Evolutionary conservation across 2,888 invertebrate genomes (phyloP), one percentile per base, ranked within the genome.

Genomic region (Vesta saturnalis): DNA sequence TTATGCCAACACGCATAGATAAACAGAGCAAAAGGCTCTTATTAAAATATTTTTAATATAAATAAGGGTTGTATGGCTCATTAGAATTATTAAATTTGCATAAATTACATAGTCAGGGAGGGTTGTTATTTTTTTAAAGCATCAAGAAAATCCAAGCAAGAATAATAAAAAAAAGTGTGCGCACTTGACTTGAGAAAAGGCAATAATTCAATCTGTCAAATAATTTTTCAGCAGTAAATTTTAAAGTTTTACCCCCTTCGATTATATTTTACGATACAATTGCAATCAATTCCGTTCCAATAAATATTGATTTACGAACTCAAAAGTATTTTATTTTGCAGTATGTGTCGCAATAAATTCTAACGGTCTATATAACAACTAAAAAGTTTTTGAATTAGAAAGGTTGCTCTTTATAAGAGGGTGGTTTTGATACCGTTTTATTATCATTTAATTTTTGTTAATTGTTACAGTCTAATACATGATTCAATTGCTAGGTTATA

Each of bases 251-350:
- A 70, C 75, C 74, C 76, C 73, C 72, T 72, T 72, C 67, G 66
- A 70, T 64, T 39, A n/a, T 39, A 64, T 61, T 22, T 61, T 59
- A 60, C 66, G 64, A 75, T 73, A 76, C 77, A 78, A 77, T 74
- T 71, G 76, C 73, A 77, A 79, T 79, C 81, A 79, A 80, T 82
- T 80, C 78, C 78, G 75, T 76, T 73, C 78, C 81, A 78, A 82
- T 82, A 82, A 82, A 81, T 80, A 80, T 80, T 82, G 82, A 82
- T 82, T 82, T 82, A 82, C 82, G 81, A 76, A 82, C 80, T 81
- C 78, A 78, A 81, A 74, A 80, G 79, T 81, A 76, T 79, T 80
- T 82, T 81, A 82, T 82, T 82, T 81, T 75, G 78, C 80, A 79
- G 80, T 82, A 81, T 74, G 76, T 76, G 80, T 79, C 81, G 78